Conservation (phyloP, 2,888 invertebrate species). For the Urechis unicinctus region DNA sequence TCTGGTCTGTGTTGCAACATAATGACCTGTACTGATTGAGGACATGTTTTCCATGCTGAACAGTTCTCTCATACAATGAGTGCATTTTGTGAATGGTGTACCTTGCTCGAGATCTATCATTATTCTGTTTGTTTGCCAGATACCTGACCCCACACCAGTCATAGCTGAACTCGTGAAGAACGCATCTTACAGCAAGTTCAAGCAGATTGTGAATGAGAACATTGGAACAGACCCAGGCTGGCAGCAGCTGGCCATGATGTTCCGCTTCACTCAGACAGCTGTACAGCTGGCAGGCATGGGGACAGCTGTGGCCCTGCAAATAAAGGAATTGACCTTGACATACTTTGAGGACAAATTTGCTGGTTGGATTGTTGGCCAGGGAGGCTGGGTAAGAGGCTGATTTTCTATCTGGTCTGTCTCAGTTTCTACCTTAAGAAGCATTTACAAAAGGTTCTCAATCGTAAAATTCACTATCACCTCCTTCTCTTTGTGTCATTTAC, state of each 20-base stretch:
- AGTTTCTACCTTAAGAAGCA: no score
- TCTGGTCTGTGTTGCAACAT: no score
- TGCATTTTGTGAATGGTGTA: no score
- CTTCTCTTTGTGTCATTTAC: background rate
- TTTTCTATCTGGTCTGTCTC: background rate
- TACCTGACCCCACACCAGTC: slow-evolving; percentile 12
- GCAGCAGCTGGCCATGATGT: slow-evolving; percentile 41
- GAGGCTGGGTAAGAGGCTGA: slow-evolving; percentile 43
- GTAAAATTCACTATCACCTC: background rate
- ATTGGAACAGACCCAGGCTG: slow-evolving; percentile 34
- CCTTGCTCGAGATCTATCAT: background rate
- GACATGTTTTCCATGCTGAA: background rate
- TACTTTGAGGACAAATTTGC: slow-evolving; percentile 46
- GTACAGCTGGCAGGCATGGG: slow-evolving; percentile 37
- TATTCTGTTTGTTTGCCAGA: slow-evolving; percentile 3
- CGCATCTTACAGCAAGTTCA: slow-evolving; percentile 38
- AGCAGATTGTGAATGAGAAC: slow-evolving; percentile 30
- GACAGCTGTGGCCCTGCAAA: slow-evolving; percentile 32
- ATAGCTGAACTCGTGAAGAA: slow-evolving; percentile 26
- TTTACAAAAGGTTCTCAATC: no score
- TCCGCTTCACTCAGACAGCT: slow-evolving; percentile 37
- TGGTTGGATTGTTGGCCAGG: slow-evolving; percentile 44
- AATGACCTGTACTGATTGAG: no score
- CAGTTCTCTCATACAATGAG: background rate
- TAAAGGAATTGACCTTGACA: slow-evolving; percentile 41